Base-by-base conservation (phyloP, 2,888 invertebrate species). In the Pandemis heparana region DNA sequence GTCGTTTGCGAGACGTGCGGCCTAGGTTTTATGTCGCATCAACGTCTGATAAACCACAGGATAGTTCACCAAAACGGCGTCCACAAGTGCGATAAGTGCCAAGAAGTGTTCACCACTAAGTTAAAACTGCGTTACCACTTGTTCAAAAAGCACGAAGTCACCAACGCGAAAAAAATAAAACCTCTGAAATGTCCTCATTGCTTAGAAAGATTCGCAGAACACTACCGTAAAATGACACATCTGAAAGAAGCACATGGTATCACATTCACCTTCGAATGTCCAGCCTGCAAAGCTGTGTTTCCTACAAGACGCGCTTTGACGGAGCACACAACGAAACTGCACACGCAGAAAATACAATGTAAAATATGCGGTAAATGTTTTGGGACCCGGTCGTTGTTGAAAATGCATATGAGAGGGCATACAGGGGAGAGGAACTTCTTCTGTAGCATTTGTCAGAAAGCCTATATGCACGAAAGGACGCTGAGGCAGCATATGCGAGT, bases 1-100 rank as follows among this genome's bases (percentile, higher is more conserved):
- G 93, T 94, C 0, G 93, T 93, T 0, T 94, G 94, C 74, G 94
- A 94, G 77, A 92, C 89, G 0, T 94, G 94, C 73, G 94, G 94
- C 0, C 77, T 92, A 7, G 92, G 94, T 0, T 94, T 94, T 76
- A 91, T 92, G 87, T 92, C 94, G 0, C 88, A 92, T 53, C 92
- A 92, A 38, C 84, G 94, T 0, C 77, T 94, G 1, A 87, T 89
- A 8, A 92, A 92, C 75, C 94, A 94, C 61, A 87, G 85, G 62
- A 88, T 91, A 39, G 91, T 92, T 0, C 94, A 94, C 61, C 91
- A 92, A 75, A 89, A 87, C 68, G 94, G 94, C 0, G 82, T 86
- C 0, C 87, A 94, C 79, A 89, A 86, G 80, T 94, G 94, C 75
- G 89, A 90, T 0, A 89, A 87, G 74, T 94, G 94, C 66, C 85